Conservation (phyloP, 2,113 vertebrate species). For the Anarrhichthys ocellatus region DNA sequence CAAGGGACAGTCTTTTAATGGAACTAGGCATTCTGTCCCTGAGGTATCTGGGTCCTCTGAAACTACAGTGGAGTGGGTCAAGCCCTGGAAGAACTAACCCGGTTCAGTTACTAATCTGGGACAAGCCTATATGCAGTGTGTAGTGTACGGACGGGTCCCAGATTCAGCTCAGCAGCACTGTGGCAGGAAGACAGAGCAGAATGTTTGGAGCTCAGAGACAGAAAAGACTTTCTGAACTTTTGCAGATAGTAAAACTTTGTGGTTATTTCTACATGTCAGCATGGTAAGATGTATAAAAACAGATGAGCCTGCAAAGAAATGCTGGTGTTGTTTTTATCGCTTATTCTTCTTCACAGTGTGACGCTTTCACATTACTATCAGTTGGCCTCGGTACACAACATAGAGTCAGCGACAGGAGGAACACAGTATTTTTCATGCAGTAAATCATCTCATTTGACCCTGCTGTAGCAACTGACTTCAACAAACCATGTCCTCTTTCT, state of each 20-base stretch:
- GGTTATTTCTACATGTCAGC: neutral
- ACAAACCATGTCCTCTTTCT: neutral
- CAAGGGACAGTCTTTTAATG: slow-evolving; percentile 42
- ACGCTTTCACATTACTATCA: neutral
- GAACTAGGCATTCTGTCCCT: slow-evolving; percentile 58
- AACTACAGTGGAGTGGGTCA: slow-evolving; percentile 62
- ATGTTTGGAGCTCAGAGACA: neutral
- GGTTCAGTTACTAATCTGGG: slow-evolving; percentile 79
- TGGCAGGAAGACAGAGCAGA: slow-evolving; percentile 24
- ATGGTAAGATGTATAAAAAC: neutral
- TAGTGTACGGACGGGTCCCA: slow-evolving; percentile 39
- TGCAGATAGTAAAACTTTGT: neutral
- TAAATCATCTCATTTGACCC: neutral
- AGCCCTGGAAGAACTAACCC: slow-evolving; percentile 77
- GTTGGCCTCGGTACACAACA: neutral
- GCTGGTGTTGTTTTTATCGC: neutral
- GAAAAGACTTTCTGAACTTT: neutral
- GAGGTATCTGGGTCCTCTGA: slow-evolving; percentile 47
- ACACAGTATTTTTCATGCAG: neutral
- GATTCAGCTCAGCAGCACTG: slow-evolving; percentile 66
- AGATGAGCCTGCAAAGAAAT: neutral
- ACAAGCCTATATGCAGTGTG: slow-evolving; percentile 55
- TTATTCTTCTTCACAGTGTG: neutral
- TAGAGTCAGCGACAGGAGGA: neutral
- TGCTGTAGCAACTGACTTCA: neutral